phyloP scores from a whole-genome alignment of 2,113 vertebrate genomes.

The Struthidea cinerea region DNA sequence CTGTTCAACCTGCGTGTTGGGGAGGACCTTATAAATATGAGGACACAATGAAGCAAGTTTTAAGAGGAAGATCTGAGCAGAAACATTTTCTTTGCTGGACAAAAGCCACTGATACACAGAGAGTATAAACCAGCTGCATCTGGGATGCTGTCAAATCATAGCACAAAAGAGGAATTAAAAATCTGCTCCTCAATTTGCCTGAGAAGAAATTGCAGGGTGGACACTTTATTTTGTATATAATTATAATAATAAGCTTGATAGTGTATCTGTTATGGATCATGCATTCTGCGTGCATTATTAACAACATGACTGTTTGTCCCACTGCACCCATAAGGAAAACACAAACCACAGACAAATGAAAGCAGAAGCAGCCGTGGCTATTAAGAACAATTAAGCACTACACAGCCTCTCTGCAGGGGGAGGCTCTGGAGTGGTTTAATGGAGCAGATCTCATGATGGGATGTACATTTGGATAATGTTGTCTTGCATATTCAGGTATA shows the following conservation, averaged over 20 bases:
- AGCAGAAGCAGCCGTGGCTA: background rate
- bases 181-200: background rate
- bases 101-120: background rate
- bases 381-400: background rate
- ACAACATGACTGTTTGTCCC: background rate
- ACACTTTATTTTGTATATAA: background rate
- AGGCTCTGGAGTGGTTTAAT: background rate
- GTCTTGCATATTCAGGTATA: background rate
- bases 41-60: background rate
- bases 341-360: background rate
- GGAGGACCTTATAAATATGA: background rate
- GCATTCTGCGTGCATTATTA: background rate
- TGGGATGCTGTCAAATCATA: background rate
- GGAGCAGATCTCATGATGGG: background rate
- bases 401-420: background rate
- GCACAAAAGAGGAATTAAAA: background rate
- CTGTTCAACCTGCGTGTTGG: background rate
- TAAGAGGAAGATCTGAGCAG: background rate
- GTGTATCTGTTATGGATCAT: background rate
- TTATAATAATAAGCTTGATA: background rate
- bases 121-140: background rate
- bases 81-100: background rate
- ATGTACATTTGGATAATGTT: background rate
- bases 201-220: background rate
- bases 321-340: background rate